A percentile compares a stretch with the other conserved stretches of the same genome.
Evolutionary conservation across 2,797 vertebrate species (phyloP).

Genomic region (Myotis findleyi): DNA sequence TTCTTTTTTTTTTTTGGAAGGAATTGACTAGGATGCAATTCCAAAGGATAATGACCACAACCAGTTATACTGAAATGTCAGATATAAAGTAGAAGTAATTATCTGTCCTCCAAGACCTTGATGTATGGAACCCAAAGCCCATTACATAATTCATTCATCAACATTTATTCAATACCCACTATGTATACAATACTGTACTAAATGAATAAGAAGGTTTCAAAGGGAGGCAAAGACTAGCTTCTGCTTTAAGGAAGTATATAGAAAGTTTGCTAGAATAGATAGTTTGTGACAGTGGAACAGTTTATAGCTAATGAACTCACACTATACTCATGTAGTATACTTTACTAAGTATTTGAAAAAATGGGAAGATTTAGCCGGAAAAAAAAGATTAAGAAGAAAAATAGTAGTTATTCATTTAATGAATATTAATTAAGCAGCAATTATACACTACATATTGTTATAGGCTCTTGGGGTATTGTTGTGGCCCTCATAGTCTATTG

Average conservation of each 20-base stretch:
- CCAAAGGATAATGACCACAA: constrained; percentile 76
- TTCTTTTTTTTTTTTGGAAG: constrained; percentile 55
- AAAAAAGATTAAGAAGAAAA: neutral
- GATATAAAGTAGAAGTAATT: constrained; percentile 81
- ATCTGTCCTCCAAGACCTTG: constrained; percentile 79
- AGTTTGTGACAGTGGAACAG: neutral
- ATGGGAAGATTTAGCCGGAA: neutral
- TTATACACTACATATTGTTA: neutral
- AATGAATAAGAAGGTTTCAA: constrained; percentile 56
- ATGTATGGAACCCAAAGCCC: constrained; percentile 75
- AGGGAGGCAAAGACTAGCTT: constrained; percentile 45
- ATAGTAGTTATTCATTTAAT: neutral
- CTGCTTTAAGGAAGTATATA: neutral
- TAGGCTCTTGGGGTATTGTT: neutral
- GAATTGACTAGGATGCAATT: constrained; percentile 79
- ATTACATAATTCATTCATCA: constrained; percentile 78
- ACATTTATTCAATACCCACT: constrained; percentile 74
- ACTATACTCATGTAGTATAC: neutral
- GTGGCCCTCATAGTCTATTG: neutral
- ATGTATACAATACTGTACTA: constrained; percentile 70
- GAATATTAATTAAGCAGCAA: neutral
- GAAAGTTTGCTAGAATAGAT: constrained; percentile 47
- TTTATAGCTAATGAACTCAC: constrained; percentile 25
- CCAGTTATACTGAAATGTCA: constrained; percentile 81
- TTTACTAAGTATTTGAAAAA: constrained; percentile 12